Conservation (phyloP, 2,113 vertebrate species). For the Trogon surrucura region DNA sequence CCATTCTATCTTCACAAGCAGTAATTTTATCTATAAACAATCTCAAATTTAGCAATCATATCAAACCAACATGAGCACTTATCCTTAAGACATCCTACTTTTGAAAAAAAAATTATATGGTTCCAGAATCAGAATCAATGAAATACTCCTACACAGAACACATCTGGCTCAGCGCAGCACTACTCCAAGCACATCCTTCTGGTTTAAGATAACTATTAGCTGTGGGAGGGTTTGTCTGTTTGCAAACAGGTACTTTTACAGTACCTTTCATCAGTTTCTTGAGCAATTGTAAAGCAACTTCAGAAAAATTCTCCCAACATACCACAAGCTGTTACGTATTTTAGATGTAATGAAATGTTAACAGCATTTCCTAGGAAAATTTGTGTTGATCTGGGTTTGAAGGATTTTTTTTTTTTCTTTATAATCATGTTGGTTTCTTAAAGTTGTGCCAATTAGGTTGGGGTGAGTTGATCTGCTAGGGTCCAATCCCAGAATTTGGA, state of each 20-base stretch:
- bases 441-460: not conserved
- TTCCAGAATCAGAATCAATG: not conserved
- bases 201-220: not conserved
- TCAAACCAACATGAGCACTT: rapidly evolving
- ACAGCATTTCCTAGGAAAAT: not conserved
- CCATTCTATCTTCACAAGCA: not conserved
- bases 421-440: not conserved
- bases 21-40: not conserved
- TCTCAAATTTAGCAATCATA: not conserved
- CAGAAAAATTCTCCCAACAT: not conserved
- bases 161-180: not conserved
- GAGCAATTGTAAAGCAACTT: not conserved
- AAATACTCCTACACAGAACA: not conserved
- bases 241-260: not conserved
- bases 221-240: not conserved
- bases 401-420: not conserved
- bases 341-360: not conserved
- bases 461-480: not conserved
- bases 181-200: not conserved
- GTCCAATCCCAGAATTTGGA: not conserved
- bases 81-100: not conserved
- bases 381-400: not conserved
- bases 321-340: not conserved
- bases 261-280: not conserved
- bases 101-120: not conserved